phyloP scores from a whole-genome alignment of 1,140 invertebrate genomes.

The Rhagoletis zephyria region DNA sequence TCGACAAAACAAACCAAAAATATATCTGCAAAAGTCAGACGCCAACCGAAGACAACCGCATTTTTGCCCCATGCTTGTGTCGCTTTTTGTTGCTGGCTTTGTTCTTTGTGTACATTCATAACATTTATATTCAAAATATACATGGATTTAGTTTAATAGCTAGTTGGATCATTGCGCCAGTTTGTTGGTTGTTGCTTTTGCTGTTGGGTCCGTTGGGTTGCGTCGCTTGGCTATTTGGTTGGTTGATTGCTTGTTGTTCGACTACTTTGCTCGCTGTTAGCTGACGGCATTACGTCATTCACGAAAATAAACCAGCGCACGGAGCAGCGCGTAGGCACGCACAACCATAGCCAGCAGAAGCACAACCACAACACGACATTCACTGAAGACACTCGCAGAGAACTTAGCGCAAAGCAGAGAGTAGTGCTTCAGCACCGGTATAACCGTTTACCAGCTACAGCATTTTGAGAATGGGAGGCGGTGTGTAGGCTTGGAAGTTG shows the following conservation, averaged over 20 bases:
- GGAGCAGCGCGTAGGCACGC: conserved; percentile 35
- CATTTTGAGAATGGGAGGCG: neutral
- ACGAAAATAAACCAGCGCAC: conserved; percentile 49
- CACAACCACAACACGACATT: neutral
- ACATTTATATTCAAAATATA: conserved; percentile 13
- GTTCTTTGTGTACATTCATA: conserved; percentile 29
- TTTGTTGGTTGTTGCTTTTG: conserved; percentile 12
- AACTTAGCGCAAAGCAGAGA: neutral
- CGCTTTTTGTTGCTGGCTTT: neutral
- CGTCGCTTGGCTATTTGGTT: conserved; percentile 3
- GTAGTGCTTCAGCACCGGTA: conserved; percentile 14
- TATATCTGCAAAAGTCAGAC: neutral
- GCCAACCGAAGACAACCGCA: neutral
- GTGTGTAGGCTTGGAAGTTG: neutral
- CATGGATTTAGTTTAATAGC: conserved; percentile 14
- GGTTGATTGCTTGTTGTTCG: neutral
- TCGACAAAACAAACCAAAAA: neutral
- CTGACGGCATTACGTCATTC: conserved; percentile 51
- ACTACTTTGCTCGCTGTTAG: conserved; percentile 23
- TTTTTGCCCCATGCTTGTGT: conserved; percentile 7
- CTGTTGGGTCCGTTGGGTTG: conserved; percentile 34
- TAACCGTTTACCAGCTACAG: neutral
- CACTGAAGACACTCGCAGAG: neutral
- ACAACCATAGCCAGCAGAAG: neutral
- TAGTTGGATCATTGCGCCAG: conserved; percentile 7